These are phyloP conservation scores for Tetramorium alpestre DNA, from an alignment of 1,140 invertebrate genomes.

Conservation along the genomic window DNA sequence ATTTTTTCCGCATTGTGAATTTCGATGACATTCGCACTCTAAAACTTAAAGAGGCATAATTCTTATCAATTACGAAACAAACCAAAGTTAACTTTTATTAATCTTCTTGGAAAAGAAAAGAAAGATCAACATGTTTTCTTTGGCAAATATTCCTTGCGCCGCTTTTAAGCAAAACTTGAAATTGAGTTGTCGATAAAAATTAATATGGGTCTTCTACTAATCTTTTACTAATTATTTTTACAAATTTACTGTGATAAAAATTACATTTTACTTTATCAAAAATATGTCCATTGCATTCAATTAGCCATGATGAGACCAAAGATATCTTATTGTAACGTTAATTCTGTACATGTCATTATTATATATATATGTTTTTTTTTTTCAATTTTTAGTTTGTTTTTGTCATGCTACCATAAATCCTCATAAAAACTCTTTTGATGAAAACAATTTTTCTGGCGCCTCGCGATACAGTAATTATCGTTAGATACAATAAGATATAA, in stretches of 20 bases:
- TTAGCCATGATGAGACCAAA: not conserved
- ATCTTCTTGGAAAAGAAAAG: conserved; percentile 43
- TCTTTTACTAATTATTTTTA: conserved; percentile 35
- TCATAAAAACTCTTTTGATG: conserved; percentile 19
- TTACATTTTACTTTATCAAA: conserved; percentile 16
- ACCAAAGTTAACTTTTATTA: conserved; percentile 23
- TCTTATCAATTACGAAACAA: not conserved
- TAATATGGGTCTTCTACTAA: conserved; percentile 53
- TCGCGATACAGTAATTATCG: not conserved
- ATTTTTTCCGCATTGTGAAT: not conserved
- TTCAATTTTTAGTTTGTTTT: conserved; percentile 29
- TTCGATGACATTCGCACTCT: not conserved
- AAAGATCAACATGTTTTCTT: conserved; percentile 60
- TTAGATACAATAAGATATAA: not conserved
- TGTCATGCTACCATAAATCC: not conserved
- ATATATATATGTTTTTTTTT: not conserved
- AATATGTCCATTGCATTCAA: not conserved
- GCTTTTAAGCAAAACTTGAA: conserved; percentile 41
- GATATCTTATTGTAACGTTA: conserved; percentile 1
- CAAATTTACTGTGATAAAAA: not conserved
- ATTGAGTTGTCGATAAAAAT: conserved; percentile 55
- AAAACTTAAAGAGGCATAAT: conserved; percentile 36
- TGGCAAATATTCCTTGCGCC: conserved; percentile 60
- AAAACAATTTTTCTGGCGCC: not conserved
- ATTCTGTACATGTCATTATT: conserved; percentile 13